Evolutionary conservation across 2,888 invertebrate genomes (phyloP), one percentile per base, ranked within the genome.

Genomic region (Leucania comma): DNA sequence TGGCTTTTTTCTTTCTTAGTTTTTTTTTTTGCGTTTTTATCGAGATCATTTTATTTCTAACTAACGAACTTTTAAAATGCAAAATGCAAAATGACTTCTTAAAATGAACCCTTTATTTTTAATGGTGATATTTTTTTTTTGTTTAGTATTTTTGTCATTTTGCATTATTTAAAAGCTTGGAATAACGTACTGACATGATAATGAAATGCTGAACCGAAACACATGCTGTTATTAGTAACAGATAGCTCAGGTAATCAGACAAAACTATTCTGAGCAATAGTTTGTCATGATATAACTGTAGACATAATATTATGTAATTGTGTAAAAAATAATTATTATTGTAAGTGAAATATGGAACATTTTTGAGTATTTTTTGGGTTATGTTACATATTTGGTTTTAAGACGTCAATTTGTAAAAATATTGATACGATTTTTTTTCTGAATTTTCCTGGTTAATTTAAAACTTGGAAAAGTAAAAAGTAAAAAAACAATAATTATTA

Each of bases 211-310:
- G 64, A 65, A 71, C 20, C 42, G 48, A 59, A 51, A 58, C 1
- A 24, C 6, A 26, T 65, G 35, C n/a, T 54, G 48, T 50, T 58
- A 60, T 78, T 61, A 54, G 29, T 22, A 50, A 54, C 29, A 17
- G 0, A 63, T 46, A 46, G 59, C 48, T 22, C 66, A 79, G 68
- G n/a, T 20, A 72, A 82, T 86, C 86, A 56, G 84, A 77, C 82
- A 81, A 53, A 66, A 80, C 57, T 87, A 87, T 87, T 85, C 78
- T 29, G 8, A 67, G 82, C 62, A 83, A 87, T 86, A 84, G 80
- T 53, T 78, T 84, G 86, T 87, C 72, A 72, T 72, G 87, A 87
- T 78, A 64, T 54, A 42, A 68, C 72, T 83, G 72, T 79, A 75
- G 64, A 71, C 76, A 70, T 26, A 54, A 68, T 68, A 60, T 35